Evolutionary conservation across 2,113 vertebrate species (phyloP), one percentile per base, ranked within the genome.

Genomic region (Dolichotis patagonum): DNA sequence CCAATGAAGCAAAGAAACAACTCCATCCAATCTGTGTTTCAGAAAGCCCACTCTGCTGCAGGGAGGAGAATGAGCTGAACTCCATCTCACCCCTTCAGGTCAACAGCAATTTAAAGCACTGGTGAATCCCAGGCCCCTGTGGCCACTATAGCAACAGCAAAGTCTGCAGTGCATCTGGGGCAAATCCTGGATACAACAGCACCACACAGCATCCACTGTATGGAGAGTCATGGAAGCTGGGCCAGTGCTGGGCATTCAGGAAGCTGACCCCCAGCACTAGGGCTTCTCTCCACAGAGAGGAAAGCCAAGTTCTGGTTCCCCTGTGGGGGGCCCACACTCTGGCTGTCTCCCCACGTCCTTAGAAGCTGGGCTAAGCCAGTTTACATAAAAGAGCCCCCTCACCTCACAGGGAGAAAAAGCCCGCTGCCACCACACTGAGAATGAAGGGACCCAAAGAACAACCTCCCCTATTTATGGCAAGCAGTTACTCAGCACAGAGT

Each of bases 1-100:
- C 28, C 73, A 85, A 9, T 20, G 58, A 94, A 94, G 94, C 58
- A 88, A 94, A 96, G 94, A 85, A 83, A 86, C n/a, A 54, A 38
- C 88, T 73, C 8, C 0, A 83, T 83, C 10, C 2, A 9, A 86
- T 56, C 10, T 67, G 88, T 49, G 82, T 69, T 81, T 93, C 93
- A 95, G 88, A 90, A 90, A 94, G n/a, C 28, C 24, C 56, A 52
- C 82, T 88, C n/a, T 16, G n/a, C 75, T 63, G n/a, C 85, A 24
- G 26, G 1, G 26, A 63, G 78, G 60, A 96, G 83, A 90, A 93
- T 38, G 71, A 63, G 63, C 88, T 89, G 91, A 97, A 93, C 95
- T 86, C 88, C 86, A 75, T 7, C 65, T 97, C 96, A 95, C 96
- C 86, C 71, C 63, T 88, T 35, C 71, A 98, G 90, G 88, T 92